Evolutionary conservation across 2,888 invertebrate genomes (phyloP), one percentile per base, ranked within the genome.

Genomic region (Drosophila paracracens): DNA sequence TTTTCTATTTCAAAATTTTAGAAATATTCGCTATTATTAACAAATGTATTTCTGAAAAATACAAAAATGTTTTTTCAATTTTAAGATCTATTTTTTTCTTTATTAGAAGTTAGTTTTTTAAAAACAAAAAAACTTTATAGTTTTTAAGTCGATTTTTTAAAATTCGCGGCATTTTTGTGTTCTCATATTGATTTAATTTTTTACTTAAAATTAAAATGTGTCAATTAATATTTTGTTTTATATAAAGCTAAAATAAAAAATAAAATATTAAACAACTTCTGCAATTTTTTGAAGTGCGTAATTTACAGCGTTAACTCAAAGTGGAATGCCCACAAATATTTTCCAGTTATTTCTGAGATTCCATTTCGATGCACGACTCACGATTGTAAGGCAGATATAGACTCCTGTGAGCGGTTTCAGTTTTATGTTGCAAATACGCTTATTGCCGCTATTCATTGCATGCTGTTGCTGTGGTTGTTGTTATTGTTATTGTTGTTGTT

Each of bases 391-490:
- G 35, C 18, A 33, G 33, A 46, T 25, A 25, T 46, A 8, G 51
- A 51, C n/a, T 29, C 21, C n/a, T n/a, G 31, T 21, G 40, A 43
- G 21, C 21, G 43, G 13, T 18, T 53, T 21, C 48, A 29, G 56
- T 13, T 27, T 35, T 35, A 27, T 25, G 38, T 40, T 67, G 67
- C 76, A 60, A 48, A 65, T 40, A 7, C 11, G 29, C 21, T n/a
- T 51, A 29, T 46, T 46, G 46, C 46, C 50, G 50, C 25, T 29
- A 51, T 29, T 27, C 29, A 29, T 29, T 46, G 29, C 29, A n/a
- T 57, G 35, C 54, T 35, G 66, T 66, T 62, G 75, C 65, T 64
- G 71, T 76, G 63, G 70, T 68, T 69, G 48, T 67, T 61, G 63
- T 64, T 59, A 40, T 21, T 16, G 25, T 60, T 63, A 60, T 64